phyloP scores from a whole-genome alignment of 2,113 vertebrate species.

The Salvelinus namaycush region DNA sequence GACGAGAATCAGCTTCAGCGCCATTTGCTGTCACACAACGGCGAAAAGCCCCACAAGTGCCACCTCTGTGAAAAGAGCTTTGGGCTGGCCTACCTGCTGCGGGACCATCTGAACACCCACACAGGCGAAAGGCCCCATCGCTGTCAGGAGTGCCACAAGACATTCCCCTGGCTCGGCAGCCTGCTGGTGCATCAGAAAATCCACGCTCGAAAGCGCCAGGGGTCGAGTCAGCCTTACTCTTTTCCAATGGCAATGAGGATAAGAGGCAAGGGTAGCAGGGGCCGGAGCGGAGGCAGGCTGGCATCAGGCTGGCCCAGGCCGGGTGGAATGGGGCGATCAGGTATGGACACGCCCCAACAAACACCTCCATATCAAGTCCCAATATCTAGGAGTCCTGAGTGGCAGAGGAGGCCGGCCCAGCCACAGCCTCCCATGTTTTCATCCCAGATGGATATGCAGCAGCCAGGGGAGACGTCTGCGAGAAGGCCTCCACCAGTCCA shows the following conservation, averaged over 20 bases:
- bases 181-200: conserved; percentile 78
- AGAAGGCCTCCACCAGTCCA: conserved; percentile 34
- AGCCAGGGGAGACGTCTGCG: conserved; percentile 35
- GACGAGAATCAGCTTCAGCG: conserved; percentile 73
- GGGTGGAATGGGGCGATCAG: conserved; percentile 31
- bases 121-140: conserved; percentile 78
- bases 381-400: conserved; percentile 40
- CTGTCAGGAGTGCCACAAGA: conserved; percentile 75
- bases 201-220: conserved; percentile 70
- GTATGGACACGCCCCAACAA: conserved; percentile 26
- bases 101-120: conserved; percentile 80
- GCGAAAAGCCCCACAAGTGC: conserved; percentile 77
- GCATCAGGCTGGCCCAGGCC: conserved; percentile 49
- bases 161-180: conserved; percentile 79
- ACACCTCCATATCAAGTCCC: conserved; percentile 32
- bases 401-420: conserved; percentile 40
- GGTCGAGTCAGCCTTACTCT: conserved; percentile 43
- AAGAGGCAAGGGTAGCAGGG: conserved; percentile 52
- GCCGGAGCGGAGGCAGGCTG: conserved; percentile 53
- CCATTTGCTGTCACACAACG: conserved; percentile 76
- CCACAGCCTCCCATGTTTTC: conserved; percentile 37
- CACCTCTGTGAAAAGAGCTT: conserved; percentile 76
- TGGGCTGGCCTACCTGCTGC: conserved; percentile 74
- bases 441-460: conserved; percentile 37
- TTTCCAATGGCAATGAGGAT: conserved; percentile 39